A percentile compares a stretch with the other conserved stretches of the same genome.
phyloP scores from a whole-genome alignment of 2,113 vertebrate genomes.

The Oxyura jamaicensis region DNA sequence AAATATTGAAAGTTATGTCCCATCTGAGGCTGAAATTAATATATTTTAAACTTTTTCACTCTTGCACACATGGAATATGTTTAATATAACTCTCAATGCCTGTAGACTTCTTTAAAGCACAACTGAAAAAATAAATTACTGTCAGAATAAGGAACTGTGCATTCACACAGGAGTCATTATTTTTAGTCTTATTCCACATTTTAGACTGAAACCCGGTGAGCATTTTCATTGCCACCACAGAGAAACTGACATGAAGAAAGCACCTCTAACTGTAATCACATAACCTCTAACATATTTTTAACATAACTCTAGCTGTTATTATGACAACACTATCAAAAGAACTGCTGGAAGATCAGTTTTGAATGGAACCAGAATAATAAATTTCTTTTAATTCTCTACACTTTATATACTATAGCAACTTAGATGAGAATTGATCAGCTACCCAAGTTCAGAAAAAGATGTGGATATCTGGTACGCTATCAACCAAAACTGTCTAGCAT shows the following conservation, averaged over 20 bases:
- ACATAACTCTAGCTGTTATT: background rate
- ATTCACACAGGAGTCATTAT: conserved; percentile 17
- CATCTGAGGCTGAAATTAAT: conserved; percentile 10
- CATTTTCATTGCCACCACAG: background rate
- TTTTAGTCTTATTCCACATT: background rate
- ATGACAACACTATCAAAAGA: background rate
- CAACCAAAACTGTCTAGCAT: background rate
- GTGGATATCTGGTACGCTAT: background rate
- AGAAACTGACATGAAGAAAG: background rate
- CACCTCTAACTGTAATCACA: background rate
- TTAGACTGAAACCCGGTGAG: background rate
- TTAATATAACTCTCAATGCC: conserved; percentile 29
- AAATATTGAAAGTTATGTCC: conserved; percentile 47
- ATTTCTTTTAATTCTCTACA: background rate
- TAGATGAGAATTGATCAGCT: background rate
- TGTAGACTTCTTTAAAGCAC: conserved; percentile 1
- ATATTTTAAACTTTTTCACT: conserved; percentile 14
- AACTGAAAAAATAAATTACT: conserved; percentile 28
- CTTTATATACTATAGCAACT: background rate
- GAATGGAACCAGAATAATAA: background rate
- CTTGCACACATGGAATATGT: conserved; percentile 36
- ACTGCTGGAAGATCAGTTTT: background rate
- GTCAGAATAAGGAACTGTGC: conserved; percentile 14
- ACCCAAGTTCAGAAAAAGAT: background rate
- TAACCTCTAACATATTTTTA: background rate